A percentile compares a stretch with the other conserved stretches of the same genome.
These are phyloP conservation scores for Drosophila saltans DNA, from an alignment of 1,140 invertebrate species.

Conservation along the genomic window DNA sequence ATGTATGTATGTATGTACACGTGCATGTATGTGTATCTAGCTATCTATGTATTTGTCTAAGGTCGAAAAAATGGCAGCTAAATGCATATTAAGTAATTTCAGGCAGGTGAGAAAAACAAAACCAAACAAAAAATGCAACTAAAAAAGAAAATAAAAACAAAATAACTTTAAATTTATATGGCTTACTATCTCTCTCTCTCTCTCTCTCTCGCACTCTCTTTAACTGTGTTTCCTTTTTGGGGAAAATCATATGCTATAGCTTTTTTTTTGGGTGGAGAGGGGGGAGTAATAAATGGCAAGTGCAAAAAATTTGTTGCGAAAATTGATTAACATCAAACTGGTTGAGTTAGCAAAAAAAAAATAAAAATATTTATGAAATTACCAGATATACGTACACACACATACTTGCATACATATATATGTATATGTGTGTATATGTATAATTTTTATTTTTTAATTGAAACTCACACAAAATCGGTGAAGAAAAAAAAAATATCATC, in stretches of 20 bases:
- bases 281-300: slow-evolving; percentile 63
- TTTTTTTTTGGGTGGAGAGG: slow-evolving; percentile 19
- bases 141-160: slow-evolving; percentile 28
- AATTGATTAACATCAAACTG: slow-evolving; percentile 80
- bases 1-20: neutral
- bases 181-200: slow-evolving; percentile 23
- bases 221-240: slow-evolving; percentile 33
- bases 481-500: slow-evolving; percentile 22
- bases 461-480: slow-evolving; percentile 26
- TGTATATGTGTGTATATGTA: too few relatives aligned
- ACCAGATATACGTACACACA: neutral
- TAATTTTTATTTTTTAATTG: neutral
- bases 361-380: slow-evolving; percentile 54
- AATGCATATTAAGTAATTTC: slow-evolving; percentile 77
- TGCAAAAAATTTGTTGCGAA: slow-evolving; percentile 79
- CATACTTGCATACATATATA: too few relatives aligned
- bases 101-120: slow-evolving; percentile 41
- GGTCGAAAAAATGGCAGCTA: slow-evolving; percentile 66
- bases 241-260: slow-evolving; percentile 46
- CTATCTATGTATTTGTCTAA: slow-evolving; percentile 33
- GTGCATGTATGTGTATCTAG: slow-evolving; percentile 1
- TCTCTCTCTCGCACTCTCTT: neutral
- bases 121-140: neutral
- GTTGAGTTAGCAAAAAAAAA: slow-evolving; percentile 33
- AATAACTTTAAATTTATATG: slow-evolving; percentile 36